Evolutionary conservation across 2,797 vertebrate species (phyloP), one percentile per base, ranked within the genome.

Genomic region (Aselliscus stoliczkanus): DNA sequence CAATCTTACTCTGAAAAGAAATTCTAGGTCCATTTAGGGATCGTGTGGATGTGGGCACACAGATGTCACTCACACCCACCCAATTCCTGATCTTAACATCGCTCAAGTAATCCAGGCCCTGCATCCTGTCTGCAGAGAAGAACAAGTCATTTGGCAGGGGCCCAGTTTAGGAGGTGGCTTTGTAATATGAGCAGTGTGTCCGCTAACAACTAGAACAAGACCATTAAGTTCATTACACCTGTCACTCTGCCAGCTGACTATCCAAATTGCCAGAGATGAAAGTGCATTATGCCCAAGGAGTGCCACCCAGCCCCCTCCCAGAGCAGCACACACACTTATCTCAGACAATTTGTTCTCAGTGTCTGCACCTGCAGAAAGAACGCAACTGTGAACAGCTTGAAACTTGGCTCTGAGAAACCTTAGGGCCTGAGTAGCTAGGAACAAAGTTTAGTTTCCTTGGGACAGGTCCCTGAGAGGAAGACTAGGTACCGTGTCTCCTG

Each of bases 171-270:
- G 94, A 89, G 94, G 96, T 94, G 39, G 95, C 94, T 97, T 89
- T 96, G 89, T 96, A 97, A 97, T 69, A 31, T 2, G 94, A 97
- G 96, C 95, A 64, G 50, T 44, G 54, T 92, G 93, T 88, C 82
- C 80, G 73, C 96, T 69, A 42, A 62, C 88, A 94, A 97, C 93
- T 75, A 93, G 83, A 93, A 88, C 79, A 72, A 86, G 96, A 93
- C 87, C 64, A 60, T 93, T 77, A 96, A 97, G 93, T 81, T 96
- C 95, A 81, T 88, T 89, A 96, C 62, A 94, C 93, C 84, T 95
- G 60, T 94, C 93, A 93, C 73, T 18, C 0, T 80, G 91, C 88
- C 90, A 97, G 72, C 62, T 50, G 97, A 50, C 67, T 96, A 73
- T 72, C 96, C 94, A 37, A 31, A 82, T 31, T 89, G 97, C 93